Evolutionary conservation across 2,888 invertebrate species (phyloP).

Genomic region (Agonopterix subpropinquella): DNA sequence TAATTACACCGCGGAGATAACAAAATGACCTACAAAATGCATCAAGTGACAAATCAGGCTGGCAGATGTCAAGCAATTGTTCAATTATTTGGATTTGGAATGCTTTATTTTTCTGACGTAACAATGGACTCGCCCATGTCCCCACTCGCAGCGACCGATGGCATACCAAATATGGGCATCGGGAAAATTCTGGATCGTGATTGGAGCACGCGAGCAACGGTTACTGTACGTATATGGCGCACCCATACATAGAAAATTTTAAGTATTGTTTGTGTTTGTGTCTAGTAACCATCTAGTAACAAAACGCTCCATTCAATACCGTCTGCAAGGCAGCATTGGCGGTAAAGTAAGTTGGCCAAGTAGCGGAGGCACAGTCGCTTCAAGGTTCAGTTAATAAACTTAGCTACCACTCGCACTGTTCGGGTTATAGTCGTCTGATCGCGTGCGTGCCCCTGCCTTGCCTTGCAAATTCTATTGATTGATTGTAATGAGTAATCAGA

Average conservation of each 20-base stretch:
- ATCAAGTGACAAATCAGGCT: constrained; percentile 25
- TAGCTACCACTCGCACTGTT: no score
- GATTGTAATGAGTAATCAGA: no score
- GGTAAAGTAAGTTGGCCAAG: constrained; percentile 1
- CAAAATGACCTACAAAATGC: constrained; percentile 41
- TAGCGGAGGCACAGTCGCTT: background rate
- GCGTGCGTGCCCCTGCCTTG: background rate
- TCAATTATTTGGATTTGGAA: constrained; percentile 46
- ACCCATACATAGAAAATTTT: constrained; percentile 29
- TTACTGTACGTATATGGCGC: constrained; percentile 54
- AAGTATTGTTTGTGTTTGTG: constrained; percentile 31
- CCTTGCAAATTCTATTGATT: background rate
- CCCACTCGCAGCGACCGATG: constrained; percentile 71
- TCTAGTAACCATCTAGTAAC: constrained; percentile 40
- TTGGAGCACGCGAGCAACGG: constrained; percentile 77
- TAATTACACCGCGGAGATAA: constrained; percentile 28
- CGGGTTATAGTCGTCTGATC: background rate
- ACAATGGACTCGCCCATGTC: constrained; percentile 68
- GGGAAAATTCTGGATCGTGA: constrained; percentile 78
- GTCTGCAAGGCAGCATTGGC: constrained; percentile 13
- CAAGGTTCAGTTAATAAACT: background rate
- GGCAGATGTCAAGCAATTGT: constrained; percentile 42
- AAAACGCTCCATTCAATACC: constrained; percentile 49
- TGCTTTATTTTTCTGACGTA: constrained; percentile 35
- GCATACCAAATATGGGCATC: constrained; percentile 90